phyloP scores from a whole-genome alignment of 2,888 invertebrate genomes.

The Lottia gigantea region DNA sequence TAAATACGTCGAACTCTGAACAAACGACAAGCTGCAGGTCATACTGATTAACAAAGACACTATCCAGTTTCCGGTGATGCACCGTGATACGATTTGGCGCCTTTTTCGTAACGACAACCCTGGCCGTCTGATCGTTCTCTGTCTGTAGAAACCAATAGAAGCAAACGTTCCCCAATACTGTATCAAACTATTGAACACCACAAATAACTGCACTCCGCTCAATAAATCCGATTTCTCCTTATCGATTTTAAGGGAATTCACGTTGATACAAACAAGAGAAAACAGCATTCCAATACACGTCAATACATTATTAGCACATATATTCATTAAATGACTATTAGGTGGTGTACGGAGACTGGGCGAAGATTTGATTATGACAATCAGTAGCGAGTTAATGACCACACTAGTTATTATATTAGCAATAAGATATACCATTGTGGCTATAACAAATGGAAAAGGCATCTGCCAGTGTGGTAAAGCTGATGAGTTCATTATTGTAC shows the following conservation, averaged over 20 bases:
- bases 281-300: constrained; percentile 51
- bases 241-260: constrained; percentile 26
- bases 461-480: constrained; percentile 8
- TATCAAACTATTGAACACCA: constrained; percentile 49
- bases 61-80: constrained; percentile 53
- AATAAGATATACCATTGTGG: constrained; percentile 20
- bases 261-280: constrained; percentile 42
- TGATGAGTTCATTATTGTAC: neutral
- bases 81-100: constrained; percentile 52
- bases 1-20: constrained; percentile 35
- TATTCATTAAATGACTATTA: constrained; percentile 61
- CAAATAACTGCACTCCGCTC: constrained; percentile 53
- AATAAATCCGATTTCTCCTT: constrained; percentile 34
- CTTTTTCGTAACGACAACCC: constrained; percentile 43
- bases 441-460: constrained; percentile 16
- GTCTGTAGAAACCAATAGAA: constrained; percentile 58
- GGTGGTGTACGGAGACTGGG: constrained; percentile 62
- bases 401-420: constrained; percentile 27
- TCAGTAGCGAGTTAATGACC: constrained; percentile 40
- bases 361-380: constrained; percentile 54
- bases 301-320: constrained; percentile 57
- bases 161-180: constrained; percentile 62
- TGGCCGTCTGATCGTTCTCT: constrained; percentile 48
- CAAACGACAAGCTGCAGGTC: constrained; percentile 45
- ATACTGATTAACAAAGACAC: constrained; percentile 48